phyloP scores from a whole-genome alignment of 1,140 invertebrate species.

The Chrysomallon squamiferum region DNA sequence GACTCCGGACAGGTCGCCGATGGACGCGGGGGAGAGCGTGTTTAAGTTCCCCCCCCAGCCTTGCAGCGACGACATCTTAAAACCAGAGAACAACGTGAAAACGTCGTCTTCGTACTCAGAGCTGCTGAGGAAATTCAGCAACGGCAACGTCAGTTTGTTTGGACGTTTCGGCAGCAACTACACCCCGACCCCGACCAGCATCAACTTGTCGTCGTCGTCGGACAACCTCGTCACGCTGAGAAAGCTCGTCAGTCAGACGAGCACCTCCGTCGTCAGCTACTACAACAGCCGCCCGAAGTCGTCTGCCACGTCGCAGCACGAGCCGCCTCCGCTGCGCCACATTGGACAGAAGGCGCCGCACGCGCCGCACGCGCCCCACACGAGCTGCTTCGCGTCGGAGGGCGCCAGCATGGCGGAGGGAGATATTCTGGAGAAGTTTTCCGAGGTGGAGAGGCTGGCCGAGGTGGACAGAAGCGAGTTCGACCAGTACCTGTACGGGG shows the following conservation, averaged over 20 bases:
- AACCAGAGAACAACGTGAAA: background rate
- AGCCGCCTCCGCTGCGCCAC: background rate
- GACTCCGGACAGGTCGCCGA: slow-evolving; percentile 31
- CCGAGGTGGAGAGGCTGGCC: slow-evolving; percentile 15
- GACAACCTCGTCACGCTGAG: slow-evolving; percentile 22
- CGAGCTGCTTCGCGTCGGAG: background rate
- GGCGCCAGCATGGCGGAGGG: background rate
- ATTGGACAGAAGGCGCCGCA: background rate
- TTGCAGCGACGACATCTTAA: background rate
- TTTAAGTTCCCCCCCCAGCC: slow-evolving; percentile 10
- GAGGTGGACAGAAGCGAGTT: slow-evolving; percentile 33
- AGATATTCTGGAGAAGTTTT: slow-evolving; percentile 19
- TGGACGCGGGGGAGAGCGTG: slow-evolving; percentile 14
- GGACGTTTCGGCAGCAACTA: background rate
- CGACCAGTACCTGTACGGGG: slow-evolving; percentile 25
- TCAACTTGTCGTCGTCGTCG: slow-evolving; percentile 8
- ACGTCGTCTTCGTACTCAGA: slow-evolving; percentile 5
- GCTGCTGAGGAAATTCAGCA: background rate
- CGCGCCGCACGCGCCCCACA: background rate
- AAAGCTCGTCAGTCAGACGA: slow-evolving; percentile 24
- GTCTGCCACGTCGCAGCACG: background rate
- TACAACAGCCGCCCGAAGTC: slow-evolving; percentile 1
- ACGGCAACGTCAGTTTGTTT: background rate
- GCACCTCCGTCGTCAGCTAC: background rate
- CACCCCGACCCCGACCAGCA: slow-evolving; percentile 15